These are phyloP conservation scores for Papilio aristodemus DNA, from an alignment of 1,140 invertebrate species.

Conservation along the genomic window DNA sequence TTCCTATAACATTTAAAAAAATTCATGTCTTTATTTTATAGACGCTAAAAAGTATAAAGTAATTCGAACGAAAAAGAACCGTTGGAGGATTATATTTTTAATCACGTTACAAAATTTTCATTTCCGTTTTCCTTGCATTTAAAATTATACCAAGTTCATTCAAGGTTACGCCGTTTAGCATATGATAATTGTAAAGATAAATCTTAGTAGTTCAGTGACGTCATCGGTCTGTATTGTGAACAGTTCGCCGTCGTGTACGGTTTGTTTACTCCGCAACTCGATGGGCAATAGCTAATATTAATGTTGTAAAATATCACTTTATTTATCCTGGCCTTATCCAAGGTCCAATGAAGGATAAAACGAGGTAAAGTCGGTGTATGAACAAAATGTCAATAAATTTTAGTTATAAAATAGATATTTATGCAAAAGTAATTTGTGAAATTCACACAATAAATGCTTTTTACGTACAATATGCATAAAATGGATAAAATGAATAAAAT, in stretches of 20 bases:
- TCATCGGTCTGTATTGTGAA: background rate
- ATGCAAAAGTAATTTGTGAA: too few species aligned
- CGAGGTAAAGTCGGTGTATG: background rate
- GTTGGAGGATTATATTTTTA: too few species aligned
- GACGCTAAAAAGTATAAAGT: too few species aligned
- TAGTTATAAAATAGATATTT: too few species aligned
- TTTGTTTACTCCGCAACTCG: background rate
- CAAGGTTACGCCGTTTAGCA: constrained; percentile 10
- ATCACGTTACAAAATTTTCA: background rate
- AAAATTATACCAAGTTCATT: background rate
- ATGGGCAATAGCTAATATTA: constrained; percentile 5
- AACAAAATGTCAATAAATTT: background rate
- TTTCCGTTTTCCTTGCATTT: background rate
- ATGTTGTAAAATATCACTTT: background rate
- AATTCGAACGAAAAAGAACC: too few species aligned
- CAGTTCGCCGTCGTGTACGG: background rate
- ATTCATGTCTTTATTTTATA: too few species aligned
- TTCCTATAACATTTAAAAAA: too few species aligned
- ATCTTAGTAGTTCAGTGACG: constrained; percentile 4
- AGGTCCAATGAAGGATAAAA: background rate
- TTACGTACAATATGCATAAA: too few species aligned
- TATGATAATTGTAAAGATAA: constrained; percentile 8
- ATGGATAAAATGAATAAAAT: background rate
- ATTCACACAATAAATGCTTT: too few species aligned
- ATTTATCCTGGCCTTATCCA: background rate